A percentile compares a stretch with the other conserved stretches of the same genome.
Evolutionary conservation across 2,797 vertebrate genomes (phyloP).

Genomic region (Gymnocypris eckloni): DNA sequence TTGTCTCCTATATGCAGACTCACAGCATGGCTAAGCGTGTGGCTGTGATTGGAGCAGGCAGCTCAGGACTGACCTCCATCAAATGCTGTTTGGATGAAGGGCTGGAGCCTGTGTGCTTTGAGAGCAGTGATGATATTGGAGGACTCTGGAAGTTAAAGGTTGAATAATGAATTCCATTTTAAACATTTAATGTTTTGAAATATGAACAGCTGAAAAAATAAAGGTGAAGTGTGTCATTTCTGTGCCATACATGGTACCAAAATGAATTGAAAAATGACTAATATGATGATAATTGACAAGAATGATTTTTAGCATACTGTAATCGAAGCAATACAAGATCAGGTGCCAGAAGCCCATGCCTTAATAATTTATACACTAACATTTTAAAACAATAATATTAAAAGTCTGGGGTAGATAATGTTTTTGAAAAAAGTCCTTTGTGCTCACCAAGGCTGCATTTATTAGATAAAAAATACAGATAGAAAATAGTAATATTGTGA

Average conservation of each 20-base stretch:
- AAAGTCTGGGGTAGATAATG: neutral
- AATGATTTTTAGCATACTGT: neutral
- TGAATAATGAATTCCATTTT: neutral
- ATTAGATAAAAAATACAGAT: neutral
- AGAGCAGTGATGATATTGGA: conserved; percentile 85
- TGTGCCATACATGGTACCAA: neutral
- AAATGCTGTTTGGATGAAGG: conserved; percentile 88
- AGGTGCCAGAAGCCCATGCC: neutral
- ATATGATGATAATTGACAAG: neutral
- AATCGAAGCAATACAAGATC: neutral
- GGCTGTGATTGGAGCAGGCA: conserved; percentile 84
- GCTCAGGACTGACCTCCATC: conserved; percentile 81
- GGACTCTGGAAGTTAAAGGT: conserved; percentile 89
- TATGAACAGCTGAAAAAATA: no score
- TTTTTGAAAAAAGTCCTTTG: neutral
- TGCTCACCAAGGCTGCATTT: neutral
- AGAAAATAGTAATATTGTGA: neutral
- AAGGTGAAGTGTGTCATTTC: neutral
- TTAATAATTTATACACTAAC: neutral
- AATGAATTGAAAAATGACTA: neutral
- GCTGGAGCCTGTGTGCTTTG: conserved; percentile 87
- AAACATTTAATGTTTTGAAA: neutral
- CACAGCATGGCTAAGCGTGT: conserved; percentile 74
- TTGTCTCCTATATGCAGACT: neutral
- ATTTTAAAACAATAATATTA: neutral